Conservation (phyloP, 1,140 invertebrate genomes). For the Danaus melanippus region DNA sequence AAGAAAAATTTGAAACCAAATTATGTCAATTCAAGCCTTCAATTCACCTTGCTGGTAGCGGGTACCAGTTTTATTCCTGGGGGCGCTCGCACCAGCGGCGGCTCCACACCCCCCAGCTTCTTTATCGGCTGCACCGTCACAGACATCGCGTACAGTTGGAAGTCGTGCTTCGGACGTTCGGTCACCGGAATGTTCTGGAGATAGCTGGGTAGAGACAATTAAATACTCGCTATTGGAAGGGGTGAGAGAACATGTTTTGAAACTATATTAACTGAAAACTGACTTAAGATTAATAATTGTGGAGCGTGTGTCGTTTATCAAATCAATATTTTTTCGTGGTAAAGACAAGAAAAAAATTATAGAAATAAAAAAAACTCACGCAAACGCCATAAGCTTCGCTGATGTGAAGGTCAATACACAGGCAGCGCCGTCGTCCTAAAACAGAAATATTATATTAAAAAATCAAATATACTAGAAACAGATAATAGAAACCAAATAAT, state of each 20-base stretch:
- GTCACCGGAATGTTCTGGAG: conserved; percentile 48
- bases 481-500: too few species aligned
- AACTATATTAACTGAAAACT: not conserved
- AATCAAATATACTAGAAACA: too few species aligned
- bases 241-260: not conserved
- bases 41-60: conserved; percentile 52
- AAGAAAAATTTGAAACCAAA: too few species aligned
- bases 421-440: conserved; percentile 51
- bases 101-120: conserved; percentile 35
- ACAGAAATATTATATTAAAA: conserved; percentile 1
- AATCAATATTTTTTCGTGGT: not conserved
- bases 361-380: conserved; percentile 35
- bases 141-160: conserved; percentile 48
- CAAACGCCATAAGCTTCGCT: conserved; percentile 53
- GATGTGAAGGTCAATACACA: conserved; percentile 57
- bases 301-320: not conserved
- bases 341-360: not conserved
- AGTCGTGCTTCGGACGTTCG: conserved; percentile 43
- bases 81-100: conserved; percentile 40
- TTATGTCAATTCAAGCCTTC: not conserved
- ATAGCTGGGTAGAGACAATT: conserved; percentile 29
- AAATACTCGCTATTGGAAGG: conserved; percentile 1
- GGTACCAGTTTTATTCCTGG: conserved; percentile 43
- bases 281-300: too few species aligned
- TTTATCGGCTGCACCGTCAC: conserved; percentile 46